Evolutionary conservation across 2,113 vertebrate species (phyloP), one percentile per base, ranked within the genome.

Genomic region (Naja naja): DNA sequence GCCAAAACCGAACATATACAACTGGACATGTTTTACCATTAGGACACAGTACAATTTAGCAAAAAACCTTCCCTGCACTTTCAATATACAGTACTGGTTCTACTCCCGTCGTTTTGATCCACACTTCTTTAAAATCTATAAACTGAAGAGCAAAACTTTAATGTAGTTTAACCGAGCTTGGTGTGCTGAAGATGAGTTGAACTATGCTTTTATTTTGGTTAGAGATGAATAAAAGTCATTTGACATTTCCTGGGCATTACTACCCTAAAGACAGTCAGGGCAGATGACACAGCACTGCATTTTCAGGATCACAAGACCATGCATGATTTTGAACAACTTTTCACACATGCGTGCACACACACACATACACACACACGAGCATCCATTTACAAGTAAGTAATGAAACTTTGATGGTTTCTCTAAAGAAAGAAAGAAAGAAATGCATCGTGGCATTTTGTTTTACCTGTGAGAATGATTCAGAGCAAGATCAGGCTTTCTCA

Each of bases 401-500:
- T 49, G 47, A 49, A 49, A 49, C 47, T 64, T 95, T 94, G 55
- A 56, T 56, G 10, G 88, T n/a, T 86, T 90, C 89, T 74, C 94
- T 56, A 47, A 88, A 60, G 58, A 27, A 60, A 60, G 53, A 81
- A 11, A 8, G 55, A 69, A 64, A 27, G 10, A 9, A 60, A 34
- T 60, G 56, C 90, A 95, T 88, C 91, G 91, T 89, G 85, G 81
- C 94, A 91, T 49, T 93, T 98, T 97, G 98, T 58, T 93, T 98
- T 97, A 98, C 97, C 97, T 97, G 95, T 98, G 96, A 5, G 98
- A 97, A 89, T 98, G 97, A 96, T 97, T 97, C 92, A 98, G 88
- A 54, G 98, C 98, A 74, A 97, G 95, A n/a, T 96, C 95, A 5
- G 97, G 97, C 89, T 96, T 98, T 87, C 91, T 96, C 97, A 98